phyloP scores from a whole-genome alignment of 1,140 invertebrate species.

The Anastatus disparis region DNA sequence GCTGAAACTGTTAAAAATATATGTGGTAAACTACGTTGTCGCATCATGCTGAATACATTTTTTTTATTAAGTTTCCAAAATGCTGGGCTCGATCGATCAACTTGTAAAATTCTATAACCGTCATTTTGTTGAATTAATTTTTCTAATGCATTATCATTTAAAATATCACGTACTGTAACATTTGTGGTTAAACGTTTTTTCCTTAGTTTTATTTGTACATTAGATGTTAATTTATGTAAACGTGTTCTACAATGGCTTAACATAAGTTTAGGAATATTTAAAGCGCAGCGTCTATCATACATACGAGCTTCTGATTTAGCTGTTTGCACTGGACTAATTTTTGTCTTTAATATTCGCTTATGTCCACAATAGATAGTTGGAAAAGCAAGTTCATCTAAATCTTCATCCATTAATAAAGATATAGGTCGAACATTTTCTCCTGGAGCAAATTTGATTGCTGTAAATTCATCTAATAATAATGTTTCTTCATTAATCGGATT shows the following conservation, averaged over 20 bases:
- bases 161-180: slow-evolving; percentile 19
- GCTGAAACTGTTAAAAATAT: too few species aligned
- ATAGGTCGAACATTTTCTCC: slow-evolving; percentile 40
- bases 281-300: slow-evolving; percentile 38
- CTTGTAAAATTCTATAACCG: slow-evolving; percentile 42
- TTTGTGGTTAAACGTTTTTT: slow-evolving; percentile 26
- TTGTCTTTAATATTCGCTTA: slow-evolving; percentile 11
- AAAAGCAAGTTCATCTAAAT: slow-evolving; percentile 38
- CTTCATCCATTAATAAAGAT: slow-evolving; percentile 37
- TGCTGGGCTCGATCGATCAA: slow-evolving; percentile 40
- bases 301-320: slow-evolving; percentile 42
- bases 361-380: slow-evolving; percentile 33
- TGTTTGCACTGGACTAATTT: slow-evolving; percentile 27
- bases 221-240: slow-evolving; percentile 26
- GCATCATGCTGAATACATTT: slow-evolving; percentile 46
- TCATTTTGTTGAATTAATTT: slow-evolving; percentile 41
- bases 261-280: slow-evolving; percentile 30
- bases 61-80: slow-evolving; percentile 49
- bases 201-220: slow-evolving; percentile 35
- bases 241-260: slow-evolving; percentile 13
- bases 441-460: slow-evolving; percentile 36
- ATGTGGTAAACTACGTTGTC: slow-evolving; percentile 43
- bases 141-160: slow-evolving; percentile 32
- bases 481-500: slow-evolving; percentile 30
- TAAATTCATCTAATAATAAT: slow-evolving; percentile 27